Conservation (phyloP, 2,888 invertebrate species). For the Nomada ferruginata region DNA sequence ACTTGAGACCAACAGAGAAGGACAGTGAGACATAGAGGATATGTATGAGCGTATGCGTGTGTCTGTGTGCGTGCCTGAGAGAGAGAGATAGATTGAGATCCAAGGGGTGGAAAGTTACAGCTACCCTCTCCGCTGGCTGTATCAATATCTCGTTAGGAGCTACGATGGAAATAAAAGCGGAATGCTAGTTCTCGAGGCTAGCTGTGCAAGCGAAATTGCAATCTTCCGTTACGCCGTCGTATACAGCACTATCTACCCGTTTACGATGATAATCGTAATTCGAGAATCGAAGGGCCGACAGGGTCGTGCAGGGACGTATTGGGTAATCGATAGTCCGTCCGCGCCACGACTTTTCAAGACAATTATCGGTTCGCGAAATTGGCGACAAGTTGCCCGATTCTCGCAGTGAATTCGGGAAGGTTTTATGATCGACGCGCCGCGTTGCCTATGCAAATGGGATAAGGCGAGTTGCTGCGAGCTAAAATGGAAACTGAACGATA, state of each 20-base stretch:
- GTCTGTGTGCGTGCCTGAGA: too few relatives aligned
- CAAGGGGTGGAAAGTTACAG: constrained; percentile 62
- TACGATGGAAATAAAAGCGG: constrained; percentile 65
- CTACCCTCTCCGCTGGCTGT: constrained; percentile 61
- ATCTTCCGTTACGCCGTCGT: constrained; percentile 23
- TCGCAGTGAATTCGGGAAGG: constrained; percentile 2
- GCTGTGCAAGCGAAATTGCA: constrained; percentile 60
- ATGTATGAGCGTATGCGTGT: not conserved
- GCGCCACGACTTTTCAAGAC: constrained; percentile 18
- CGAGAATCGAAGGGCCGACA: constrained; percentile 41
- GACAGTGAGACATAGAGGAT: not conserved
- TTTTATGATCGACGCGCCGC: constrained; percentile 5
- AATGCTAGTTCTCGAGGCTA: constrained; percentile 45
- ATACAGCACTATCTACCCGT: constrained; percentile 3
- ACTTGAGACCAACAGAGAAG: constrained; percentile 1
- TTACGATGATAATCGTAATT: constrained; percentile 48
- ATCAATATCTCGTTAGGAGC: constrained; percentile 74
- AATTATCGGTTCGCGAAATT: constrained; percentile 28
- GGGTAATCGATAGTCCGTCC: constrained; percentile 38
- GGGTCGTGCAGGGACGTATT: constrained; percentile 18
- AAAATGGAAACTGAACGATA: constrained; percentile 15
- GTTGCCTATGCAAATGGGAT: constrained; percentile 29
- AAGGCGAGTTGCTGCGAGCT: constrained; percentile 9
- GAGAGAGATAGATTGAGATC: not conserved
- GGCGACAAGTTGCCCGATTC: constrained; percentile 21